Base-by-base conservation (phyloP, 2,888 invertebrate species). In the Clivina fossor region DNA sequence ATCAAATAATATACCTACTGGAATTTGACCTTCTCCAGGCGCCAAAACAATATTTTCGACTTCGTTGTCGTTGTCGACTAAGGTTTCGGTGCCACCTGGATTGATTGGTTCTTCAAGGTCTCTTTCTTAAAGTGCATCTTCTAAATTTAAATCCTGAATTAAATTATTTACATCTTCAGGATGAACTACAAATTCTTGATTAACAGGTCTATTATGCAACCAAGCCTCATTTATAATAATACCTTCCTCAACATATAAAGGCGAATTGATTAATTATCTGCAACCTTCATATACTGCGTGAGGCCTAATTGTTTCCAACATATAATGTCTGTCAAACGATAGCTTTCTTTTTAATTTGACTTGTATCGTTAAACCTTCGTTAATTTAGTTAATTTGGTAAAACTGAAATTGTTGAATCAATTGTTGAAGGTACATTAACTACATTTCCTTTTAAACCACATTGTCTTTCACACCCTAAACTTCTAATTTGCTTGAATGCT, bases 351-450 rank as follows among this genome's bases (percentile, higher is more conserved):
- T 60, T 37, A 63, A 50, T 24, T 55, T 57, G 9, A 63, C 28
- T 41, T 60, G 60, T 19, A 64, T 61, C 2, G 60, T 22, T 47
- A 62, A 41, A 35, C 19, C 38, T 56, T 62, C 58, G 44, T 40
- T 30, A 38, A 35, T n/a, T n/a, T n/a, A n/a, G 20, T 13, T 32
- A 11, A 16, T 60, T 35, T 2, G 63, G 61, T 20, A 63, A 41
- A 7, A 50, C 40, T 30, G 46, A 38, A 4, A 61, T 56, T 28
- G 57, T 60, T 24, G 22, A 60, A 28, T 60, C 58, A 19, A 63
- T 37, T 19, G 51, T 30, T 11, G 62, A 58, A 20, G 63, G 61
- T n/a, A 64, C 59, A 44, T 64, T 64, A 1, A 63, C 50, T 8
- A 43, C 43, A 22, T 43, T 20, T 5, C 62, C 64, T 50, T 41